Percentiles rank a stretch among this genome's conserved stretches.
These are phyloP conservation scores for Phylloscopus collybita DNA, from an alignment of 2,797 vertebrate species.

Conservation along the genomic window DNA sequence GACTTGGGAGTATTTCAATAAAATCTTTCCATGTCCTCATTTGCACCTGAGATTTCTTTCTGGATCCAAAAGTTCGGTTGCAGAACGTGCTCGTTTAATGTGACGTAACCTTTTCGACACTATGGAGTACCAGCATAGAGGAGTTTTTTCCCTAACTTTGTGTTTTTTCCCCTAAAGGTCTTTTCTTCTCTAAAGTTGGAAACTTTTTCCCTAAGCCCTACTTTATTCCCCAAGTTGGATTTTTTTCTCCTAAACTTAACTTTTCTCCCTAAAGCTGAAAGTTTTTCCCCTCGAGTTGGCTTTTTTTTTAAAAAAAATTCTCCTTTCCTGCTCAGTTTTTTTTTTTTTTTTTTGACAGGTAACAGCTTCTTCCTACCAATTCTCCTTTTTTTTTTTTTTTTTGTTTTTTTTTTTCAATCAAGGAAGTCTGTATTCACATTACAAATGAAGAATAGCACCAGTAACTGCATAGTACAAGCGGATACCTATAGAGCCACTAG, in stretches of 20 bases:
- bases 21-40: conserved; percentile 77
- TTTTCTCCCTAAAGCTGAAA: not conserved
- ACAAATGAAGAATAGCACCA: conserved; percentile 93
- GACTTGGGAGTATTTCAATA: conserved; percentile 78
- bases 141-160: not conserved
- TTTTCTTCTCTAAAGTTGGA: not conserved
- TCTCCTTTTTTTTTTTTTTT: conserved; percentile 60
- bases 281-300: fast-evolving
- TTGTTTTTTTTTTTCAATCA: conserved; percentile 36
- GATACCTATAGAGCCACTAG: conserved; percentile 85
- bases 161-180: not conserved
- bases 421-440: conserved; percentile 97
- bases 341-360: conserved; percentile 52
- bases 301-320: not conserved
- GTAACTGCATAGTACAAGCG: conserved; percentile 87
- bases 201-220: not conserved
- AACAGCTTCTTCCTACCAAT: conserved; percentile 80
- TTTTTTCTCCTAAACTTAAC: not conserved
- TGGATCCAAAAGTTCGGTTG: conserved; percentile 65
- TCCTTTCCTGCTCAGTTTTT: not conserved
- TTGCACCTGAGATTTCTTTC: conserved; percentile 88
- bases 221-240: not conserved
- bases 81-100: conserved; percentile 47
- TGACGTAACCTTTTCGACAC: conserved; percentile 59
- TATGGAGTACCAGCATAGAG: conserved; percentile 80